Percentiles rank a stretch among this genome's conserved stretches.
These are phyloP conservation scores for Argopecten irradians DNA, from an alignment of 1,140 invertebrate species.

Conservation along the genomic window DNA sequence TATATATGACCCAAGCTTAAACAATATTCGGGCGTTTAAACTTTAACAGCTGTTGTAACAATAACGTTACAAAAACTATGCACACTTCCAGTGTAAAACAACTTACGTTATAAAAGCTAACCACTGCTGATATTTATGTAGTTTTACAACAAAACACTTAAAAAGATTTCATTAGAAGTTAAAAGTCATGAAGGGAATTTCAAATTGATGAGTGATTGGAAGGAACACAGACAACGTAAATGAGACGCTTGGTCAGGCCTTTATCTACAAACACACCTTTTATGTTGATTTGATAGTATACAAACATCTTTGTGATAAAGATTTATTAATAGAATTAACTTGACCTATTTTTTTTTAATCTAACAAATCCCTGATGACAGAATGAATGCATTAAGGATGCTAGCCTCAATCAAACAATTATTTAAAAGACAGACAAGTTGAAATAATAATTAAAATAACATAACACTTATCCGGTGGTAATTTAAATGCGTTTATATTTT, in stretches of 20 bases:
- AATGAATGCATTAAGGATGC: too few species aligned
- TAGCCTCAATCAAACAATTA: too few species aligned
- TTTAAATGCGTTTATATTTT: too few species aligned
- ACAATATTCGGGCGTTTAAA: background rate
- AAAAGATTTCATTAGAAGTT: background rate
- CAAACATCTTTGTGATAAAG: background rate
- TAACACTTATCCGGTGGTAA: too few species aligned
- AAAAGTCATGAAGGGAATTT: background rate
- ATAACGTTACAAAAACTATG: too few species aligned
- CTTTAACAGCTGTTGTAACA: background rate
- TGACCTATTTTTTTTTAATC: background rate
- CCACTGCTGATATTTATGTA: background rate
- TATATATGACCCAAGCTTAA: background rate
- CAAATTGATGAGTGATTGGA: background rate
- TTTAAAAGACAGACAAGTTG: too few species aligned
- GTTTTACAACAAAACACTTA: background rate
- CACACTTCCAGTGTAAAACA: too few species aligned
- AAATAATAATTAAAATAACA: too few species aligned
- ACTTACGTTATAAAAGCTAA: background rate
- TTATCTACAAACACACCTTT: background rate
- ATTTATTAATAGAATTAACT: background rate
- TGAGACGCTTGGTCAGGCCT: background rate
- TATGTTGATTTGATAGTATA: background rate
- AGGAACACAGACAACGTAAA: background rate
- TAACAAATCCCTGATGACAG: too few species aligned